phyloP scores from a whole-genome alignment of 1,140 invertebrate genomes.

The Pentalonia nigronervosa region DNA sequence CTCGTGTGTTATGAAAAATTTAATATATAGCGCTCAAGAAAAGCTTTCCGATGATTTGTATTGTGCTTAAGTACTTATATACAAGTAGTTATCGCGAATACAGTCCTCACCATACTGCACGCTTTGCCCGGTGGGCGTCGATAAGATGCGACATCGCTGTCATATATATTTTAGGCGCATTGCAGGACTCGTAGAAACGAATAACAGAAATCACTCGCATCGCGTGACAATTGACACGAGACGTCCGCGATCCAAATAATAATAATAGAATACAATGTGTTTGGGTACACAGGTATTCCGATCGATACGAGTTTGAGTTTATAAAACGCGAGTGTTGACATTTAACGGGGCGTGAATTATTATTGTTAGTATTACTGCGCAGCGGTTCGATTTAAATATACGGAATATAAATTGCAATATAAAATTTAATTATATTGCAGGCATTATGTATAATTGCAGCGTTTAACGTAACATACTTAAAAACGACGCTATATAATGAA shows the following conservation, averaged over 20 bases:
- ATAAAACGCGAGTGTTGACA: neutral
- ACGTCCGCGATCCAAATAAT: neutral
- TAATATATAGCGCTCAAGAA: neutral
- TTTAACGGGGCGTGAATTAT: neutral
- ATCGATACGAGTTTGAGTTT: neutral
- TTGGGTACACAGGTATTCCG: neutral
- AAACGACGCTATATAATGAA: neutral
- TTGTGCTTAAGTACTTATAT: neutral
- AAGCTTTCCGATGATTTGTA: neutral
- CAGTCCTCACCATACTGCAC: neutral
- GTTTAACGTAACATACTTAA: slow-evolving; percentile 16
- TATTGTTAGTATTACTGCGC: neutral
- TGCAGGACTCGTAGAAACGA: neutral
- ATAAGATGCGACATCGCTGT: neutral
- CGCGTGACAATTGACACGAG: neutral
- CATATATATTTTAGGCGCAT: neutral
- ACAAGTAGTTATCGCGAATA: neutral
- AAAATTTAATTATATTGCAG: neutral
- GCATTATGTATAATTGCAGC: neutral
- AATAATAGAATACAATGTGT: neutral
- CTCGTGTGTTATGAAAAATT: neutral
- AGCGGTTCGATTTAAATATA: neutral
- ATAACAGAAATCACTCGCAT: neutral
- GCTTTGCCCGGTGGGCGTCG: neutral
- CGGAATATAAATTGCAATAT: neutral